These are phyloP conservation scores for Rattus rattus DNA, from an alignment of 2,113 vertebrate genomes.

Conservation along the genomic window DNA sequence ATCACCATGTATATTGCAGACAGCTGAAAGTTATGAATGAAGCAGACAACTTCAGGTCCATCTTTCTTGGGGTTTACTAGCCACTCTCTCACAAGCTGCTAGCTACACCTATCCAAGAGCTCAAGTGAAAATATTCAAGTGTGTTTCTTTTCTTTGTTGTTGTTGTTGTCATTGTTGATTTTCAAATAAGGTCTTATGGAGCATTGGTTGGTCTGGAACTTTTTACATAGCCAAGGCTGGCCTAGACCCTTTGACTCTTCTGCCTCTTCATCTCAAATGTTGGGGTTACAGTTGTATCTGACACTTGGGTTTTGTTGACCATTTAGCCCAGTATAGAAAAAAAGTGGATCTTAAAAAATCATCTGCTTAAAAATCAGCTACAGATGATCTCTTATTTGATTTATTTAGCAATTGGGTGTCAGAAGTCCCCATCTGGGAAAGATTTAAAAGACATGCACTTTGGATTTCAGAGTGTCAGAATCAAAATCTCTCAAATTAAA, in stretches of 20 bases:
- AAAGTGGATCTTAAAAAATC: not conserved
- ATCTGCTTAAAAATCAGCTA: constrained; percentile 14
- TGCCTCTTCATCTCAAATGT: not conserved
- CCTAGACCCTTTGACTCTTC: not conserved
- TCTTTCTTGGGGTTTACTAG: constrained; percentile 47
- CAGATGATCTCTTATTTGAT: not conserved
- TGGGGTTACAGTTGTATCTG: no score
- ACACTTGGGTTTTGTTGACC: not conserved
- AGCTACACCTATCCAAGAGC: not conserved
- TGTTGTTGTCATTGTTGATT: not conserved
- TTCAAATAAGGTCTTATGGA: not conserved
- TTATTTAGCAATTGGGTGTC: constrained; percentile 35
- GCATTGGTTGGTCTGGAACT: not conserved
- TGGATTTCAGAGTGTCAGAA: constrained; percentile 1
- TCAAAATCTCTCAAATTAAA: constrained; percentile 12
- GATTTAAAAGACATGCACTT: constrained; percentile 8
- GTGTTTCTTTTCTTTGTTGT: not conserved
- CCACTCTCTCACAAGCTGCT: constrained; percentile 14
- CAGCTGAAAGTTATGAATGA: not conserved
- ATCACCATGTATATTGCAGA: not conserved
- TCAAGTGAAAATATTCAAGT: constrained; percentile 18
- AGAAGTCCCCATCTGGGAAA: not conserved
- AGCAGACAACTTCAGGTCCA: not conserved
- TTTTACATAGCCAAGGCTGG: not conserved
- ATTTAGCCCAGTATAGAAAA: constrained; percentile 1